phyloP scores from a whole-genome alignment of 1,140 invertebrate species.

The Drosophila pallidifrons region DNA sequence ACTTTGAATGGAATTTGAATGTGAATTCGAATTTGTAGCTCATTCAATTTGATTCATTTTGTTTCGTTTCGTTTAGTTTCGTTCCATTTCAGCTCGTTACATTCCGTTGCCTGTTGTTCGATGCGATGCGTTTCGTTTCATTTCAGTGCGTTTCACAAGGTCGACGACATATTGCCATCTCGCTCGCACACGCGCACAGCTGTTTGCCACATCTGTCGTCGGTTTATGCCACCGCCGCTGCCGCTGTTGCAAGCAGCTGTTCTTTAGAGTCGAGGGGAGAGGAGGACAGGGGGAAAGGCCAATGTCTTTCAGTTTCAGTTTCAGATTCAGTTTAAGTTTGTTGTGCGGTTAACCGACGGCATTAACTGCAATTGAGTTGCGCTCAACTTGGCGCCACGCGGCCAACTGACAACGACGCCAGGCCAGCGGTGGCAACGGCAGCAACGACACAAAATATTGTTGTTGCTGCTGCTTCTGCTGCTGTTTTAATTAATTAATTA shows the following conservation, averaged over 20 bases:
- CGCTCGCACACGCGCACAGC: conserved; percentile 51
- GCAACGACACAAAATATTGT: conserved; percentile 5
- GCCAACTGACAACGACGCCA: conserved; percentile 53
- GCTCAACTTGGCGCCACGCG: conserved; percentile 71
- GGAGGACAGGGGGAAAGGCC: background rate
- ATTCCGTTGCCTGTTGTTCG: conserved; percentile 9
- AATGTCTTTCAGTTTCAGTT: conserved; percentile 4
- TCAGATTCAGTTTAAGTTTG: too few relatives aligned
- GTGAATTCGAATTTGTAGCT: conserved; percentile 19
- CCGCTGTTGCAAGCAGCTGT: conserved; percentile 66
- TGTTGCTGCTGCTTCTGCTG: conserved; percentile 23
- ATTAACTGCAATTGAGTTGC: conserved; percentile 53
- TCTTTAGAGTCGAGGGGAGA: conserved; percentile 15
- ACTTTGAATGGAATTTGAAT: conserved; percentile 20
- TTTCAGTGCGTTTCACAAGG: conserved; percentile 50
- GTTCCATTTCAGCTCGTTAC: conserved; percentile 27
- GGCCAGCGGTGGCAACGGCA: conserved; percentile 9
- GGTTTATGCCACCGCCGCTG: conserved; percentile 16
- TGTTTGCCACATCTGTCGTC: conserved; percentile 42
- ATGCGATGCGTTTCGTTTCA: conserved; percentile 40
- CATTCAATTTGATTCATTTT: conserved; percentile 26
- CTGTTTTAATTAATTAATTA: conserved; percentile 77
- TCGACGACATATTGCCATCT: conserved; percentile 51
- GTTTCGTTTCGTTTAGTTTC: conserved; percentile 49
- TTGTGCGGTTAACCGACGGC: conserved; percentile 1